Evolutionary conservation across 2,797 vertebrate species (phyloP), one percentile per base, ranked within the genome.

Genomic region (Chelidonichthys spinosus): DNA sequence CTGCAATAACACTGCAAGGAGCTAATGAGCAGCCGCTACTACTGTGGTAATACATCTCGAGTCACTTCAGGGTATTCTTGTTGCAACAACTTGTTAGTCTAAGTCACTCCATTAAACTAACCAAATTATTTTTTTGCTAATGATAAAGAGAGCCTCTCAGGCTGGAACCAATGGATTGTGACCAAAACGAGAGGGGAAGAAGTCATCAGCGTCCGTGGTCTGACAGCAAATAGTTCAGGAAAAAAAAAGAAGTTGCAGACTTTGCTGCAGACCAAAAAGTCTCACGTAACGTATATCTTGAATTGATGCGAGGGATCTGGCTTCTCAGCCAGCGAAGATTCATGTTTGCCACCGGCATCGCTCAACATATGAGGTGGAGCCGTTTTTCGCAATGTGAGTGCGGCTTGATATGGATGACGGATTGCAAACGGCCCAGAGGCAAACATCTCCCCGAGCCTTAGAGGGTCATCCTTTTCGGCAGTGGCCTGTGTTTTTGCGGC

Each of bases 51-150:
- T 91, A 91, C 90, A 90, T 94, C 89, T 89, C 71, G 61, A 90
- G 89, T 91, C 90, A 94, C 91, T 93, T 92, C 89, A 56, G 92
- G 92, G 88, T 89, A 89, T 89, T 89, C 87, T 85, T 92, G 90
- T 92, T 83, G 81, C 82, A 90, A 94, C 88, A 91, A 93, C 89
- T 92, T 94, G 92, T 94, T 93, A 93, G 91, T 90, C 85, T 84
- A 90, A 89, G 89, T 87, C 90, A 92, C 91, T 92, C 89, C 86
- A 94, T 95, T 95, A 94, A 92, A 88, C 90, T 85, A 89, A 89
- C 85, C 79, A 90, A 91, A 93, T 93, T 86, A 89, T 90, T 89
- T 90, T 90, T 89, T 87, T 82, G 68, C 74, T 90, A 93, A 92
- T 92, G 87, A 91, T 81, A 84, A 77, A 79, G 81, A 64, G 43